Conservation (phyloP, 2,888 invertebrate species). For the Poecilobothrus nobilitatus region DNA sequence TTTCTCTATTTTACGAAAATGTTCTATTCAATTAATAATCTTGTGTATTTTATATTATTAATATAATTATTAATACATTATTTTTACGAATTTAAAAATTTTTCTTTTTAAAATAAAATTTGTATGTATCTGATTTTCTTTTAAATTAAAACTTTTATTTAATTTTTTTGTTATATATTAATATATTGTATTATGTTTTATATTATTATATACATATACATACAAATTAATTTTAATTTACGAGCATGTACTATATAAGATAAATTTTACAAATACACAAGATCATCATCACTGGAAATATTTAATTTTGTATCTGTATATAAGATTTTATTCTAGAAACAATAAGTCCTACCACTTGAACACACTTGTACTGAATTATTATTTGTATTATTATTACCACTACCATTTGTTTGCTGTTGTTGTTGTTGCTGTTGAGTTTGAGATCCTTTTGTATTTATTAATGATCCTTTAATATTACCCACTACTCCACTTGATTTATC, state of each 20-base stretch:
- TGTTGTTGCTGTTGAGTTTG: conserved; percentile 18
- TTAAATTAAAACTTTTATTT: no score
- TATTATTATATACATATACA: no score
- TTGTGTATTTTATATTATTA: conserved; percentile 12
- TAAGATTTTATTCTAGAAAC: conserved; percentile 38
- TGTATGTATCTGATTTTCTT: no score
- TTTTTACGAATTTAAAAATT: no score
- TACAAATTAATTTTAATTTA: no score
- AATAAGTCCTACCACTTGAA: conserved; percentile 36
- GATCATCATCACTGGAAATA: conserved; percentile 27
- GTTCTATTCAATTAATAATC: no score
- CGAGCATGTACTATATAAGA: no score
- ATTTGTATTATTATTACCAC: conserved; percentile 13
- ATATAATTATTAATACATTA: no score
- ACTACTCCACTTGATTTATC: not conserved
- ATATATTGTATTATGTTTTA: no score
- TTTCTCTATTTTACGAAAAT: no score
- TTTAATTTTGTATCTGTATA: conserved; percentile 26
- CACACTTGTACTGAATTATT: conserved; percentile 31
- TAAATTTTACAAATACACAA: conserved; percentile 34
- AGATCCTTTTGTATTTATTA: not conserved
- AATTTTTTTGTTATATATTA: no score
- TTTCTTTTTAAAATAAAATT: no score
- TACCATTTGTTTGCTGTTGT: conserved; percentile 18
- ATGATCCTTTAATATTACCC: not conserved